Evolutionary conservation across 2,888 invertebrate genomes (phyloP).

Genomic region (Drosophila kuntzei): DNA sequence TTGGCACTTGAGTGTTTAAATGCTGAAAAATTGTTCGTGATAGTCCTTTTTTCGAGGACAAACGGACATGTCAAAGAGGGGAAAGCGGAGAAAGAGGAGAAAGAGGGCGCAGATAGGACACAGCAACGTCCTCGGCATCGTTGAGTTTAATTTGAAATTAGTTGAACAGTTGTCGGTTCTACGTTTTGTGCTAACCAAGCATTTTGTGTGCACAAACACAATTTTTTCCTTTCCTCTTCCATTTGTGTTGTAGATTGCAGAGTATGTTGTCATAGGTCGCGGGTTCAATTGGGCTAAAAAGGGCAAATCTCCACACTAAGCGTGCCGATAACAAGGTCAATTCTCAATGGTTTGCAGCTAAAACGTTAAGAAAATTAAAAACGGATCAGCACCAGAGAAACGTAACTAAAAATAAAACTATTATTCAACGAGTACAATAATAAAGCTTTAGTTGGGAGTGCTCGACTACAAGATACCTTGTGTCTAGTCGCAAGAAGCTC

Average conservation of each 20-base stretch:
- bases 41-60: constrained; percentile 54
- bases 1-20: constrained; percentile 77
- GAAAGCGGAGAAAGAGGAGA: background rate
- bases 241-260: constrained; percentile 11
- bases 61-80: constrained; percentile 23
- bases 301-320: constrained; percentile 23
- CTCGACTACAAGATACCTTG: background rate
- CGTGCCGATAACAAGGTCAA: constrained; percentile 28
- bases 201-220: constrained; percentile 57
- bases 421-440: background rate
- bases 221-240: constrained; percentile 2
- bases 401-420: background rate
- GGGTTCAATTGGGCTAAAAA: constrained; percentile 33
- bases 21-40: constrained; percentile 76
- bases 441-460: background rate
- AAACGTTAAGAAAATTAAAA: constrained; percentile 21
- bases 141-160: constrained; percentile 74
- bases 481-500: too few species aligned
- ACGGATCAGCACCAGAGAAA: constrained; percentile 14
- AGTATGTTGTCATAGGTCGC: constrained; percentile 44
- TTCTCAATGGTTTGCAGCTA: constrained; percentile 23
- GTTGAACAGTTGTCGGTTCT: constrained; percentile 68
- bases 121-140: constrained; percentile 37
- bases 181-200: constrained; percentile 62
- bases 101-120: background rate